Evolutionary conservation across 2,797 vertebrate genomes (phyloP).

Genomic region (Helarctos malayanus): DNA sequence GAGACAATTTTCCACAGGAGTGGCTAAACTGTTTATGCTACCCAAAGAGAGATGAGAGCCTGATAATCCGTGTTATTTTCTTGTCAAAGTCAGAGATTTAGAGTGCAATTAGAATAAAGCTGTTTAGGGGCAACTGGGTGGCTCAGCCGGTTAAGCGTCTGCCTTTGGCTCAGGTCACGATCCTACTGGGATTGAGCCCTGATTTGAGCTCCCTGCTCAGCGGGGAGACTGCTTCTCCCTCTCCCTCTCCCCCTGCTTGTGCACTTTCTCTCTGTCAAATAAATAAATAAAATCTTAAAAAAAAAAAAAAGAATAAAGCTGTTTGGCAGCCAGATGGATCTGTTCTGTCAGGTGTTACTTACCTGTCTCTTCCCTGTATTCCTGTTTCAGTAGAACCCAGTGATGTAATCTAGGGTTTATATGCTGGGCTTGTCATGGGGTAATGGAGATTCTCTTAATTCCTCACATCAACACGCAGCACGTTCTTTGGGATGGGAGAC

Average conservation of each 20-base stretch:
- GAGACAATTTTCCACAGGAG: background rate
- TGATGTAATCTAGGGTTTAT: background rate
- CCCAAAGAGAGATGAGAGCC: background rate
- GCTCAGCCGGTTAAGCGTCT: no score
- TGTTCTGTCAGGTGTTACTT: background rate
- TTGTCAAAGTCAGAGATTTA: constrained; percentile 11
- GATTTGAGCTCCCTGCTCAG: no score
- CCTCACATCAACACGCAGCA: background rate
- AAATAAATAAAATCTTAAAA: no score
- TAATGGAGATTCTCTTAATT: background rate
- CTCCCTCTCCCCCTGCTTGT: no score
- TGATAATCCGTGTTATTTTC: background rate
- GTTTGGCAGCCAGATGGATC: background rate
- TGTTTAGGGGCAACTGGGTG: no score
- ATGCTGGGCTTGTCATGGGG: background rate
- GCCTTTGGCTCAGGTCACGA: no score
- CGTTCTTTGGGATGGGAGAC: background rate
- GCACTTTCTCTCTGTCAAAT: no score
- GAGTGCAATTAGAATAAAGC: background rate
- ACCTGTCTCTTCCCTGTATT: background rate
- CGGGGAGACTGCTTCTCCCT: no score
- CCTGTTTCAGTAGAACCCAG: background rate
- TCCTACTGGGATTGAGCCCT: no score
- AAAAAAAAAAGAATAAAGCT: background rate
- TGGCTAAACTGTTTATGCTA: background rate